Conservation (phyloP, 2,888 invertebrate species). For the Eledona agricola region DNA sequence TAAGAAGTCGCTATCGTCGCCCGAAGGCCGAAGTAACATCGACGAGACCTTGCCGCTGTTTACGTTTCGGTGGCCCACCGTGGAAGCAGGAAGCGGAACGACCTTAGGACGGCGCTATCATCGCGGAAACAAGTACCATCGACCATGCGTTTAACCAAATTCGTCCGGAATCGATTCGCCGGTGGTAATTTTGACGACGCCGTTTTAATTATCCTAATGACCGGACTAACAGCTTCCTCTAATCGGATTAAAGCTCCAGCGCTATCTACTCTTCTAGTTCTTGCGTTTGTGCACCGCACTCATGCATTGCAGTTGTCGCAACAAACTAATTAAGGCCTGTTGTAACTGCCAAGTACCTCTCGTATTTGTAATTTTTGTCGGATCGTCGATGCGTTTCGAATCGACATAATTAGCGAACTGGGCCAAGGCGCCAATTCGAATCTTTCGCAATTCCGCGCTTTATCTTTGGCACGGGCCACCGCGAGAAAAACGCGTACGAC, state of each 20-base stretch:
- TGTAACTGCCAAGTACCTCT: slow-evolving; percentile 40
- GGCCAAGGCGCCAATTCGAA: slow-evolving; percentile 51
- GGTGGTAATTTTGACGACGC: slow-evolving; percentile 43
- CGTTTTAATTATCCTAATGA: slow-evolving; percentile 56
- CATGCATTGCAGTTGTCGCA: slow-evolving; percentile 9
- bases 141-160: no score
- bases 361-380: slow-evolving; percentile 46
- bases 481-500: slow-evolving; percentile 48
- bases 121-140: not conserved
- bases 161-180: no score
- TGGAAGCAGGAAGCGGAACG: slow-evolving; percentile 36
- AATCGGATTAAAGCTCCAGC: slow-evolving; percentile 56
- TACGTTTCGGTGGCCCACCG: slow-evolving; percentile 22
- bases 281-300: no score
- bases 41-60: slow-evolving; percentile 27
- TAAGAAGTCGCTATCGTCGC: slow-evolving; percentile 20
- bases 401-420: slow-evolving; percentile 52
- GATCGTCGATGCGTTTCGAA: slow-evolving; percentile 48
- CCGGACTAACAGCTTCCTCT: slow-evolving; percentile 55
- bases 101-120: slow-evolving; percentile 14
- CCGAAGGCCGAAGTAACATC: slow-evolving; percentile 24
- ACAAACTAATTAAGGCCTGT: slow-evolving; percentile 32
- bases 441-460: slow-evolving; percentile 43
- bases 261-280: no score
- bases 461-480: slow-evolving; percentile 19